A percentile compares a stretch with the other conserved stretches of the same genome.
Evolutionary conservation across 2,113 vertebrate genomes (phyloP).

Genomic region (Hippocampus mohnikei): DNA sequence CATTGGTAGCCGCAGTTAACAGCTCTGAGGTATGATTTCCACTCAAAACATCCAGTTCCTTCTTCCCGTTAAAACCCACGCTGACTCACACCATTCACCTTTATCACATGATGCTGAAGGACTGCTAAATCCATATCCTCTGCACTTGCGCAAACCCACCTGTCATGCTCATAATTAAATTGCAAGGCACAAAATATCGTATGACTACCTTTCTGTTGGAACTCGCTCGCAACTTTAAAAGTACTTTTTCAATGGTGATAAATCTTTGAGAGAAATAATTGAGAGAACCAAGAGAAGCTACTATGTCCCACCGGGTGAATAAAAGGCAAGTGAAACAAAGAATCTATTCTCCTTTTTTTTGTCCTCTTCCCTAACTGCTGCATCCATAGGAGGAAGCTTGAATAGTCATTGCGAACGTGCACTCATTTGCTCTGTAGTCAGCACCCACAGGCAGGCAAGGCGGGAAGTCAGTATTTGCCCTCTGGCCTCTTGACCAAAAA

Average conservation of each 20-base stretch:
- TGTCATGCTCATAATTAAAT: slow-evolving; percentile 42
- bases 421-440: slow-evolving; percentile 48
- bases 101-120: slow-evolving; percentile 26
- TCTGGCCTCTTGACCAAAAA: slow-evolving; percentile 45
- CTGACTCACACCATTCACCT: slow-evolving; percentile 4
- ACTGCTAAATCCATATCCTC: slow-evolving; percentile 36
- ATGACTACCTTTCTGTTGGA: slow-evolving; percentile 28
- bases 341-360: slow-evolving; percentile 56
- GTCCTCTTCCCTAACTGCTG: slow-evolving; percentile 47
- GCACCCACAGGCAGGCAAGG: slow-evolving; percentile 45
- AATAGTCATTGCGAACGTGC: slow-evolving; percentile 62
- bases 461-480: slow-evolving; percentile 54
- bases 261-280: slow-evolving; percentile 38
- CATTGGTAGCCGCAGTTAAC: not conserved
- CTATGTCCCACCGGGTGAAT: slow-evolving; percentile 51
- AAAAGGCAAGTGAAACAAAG: slow-evolving; percentile 57
- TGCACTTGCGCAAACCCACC: slow-evolving; percentile 29
- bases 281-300: slow-evolving; percentile 26
- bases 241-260: slow-evolving; percentile 29
- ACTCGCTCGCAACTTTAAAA: slow-evolving; percentile 28
- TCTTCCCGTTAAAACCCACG: not conserved
- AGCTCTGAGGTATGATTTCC: slow-evolving; percentile 11
- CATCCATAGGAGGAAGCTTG: slow-evolving; percentile 61
- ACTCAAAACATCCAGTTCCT: not conserved
- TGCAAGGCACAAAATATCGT: slow-evolving; percentile 39